Percentiles rank a stretch among this genome's conserved stretches.
Conservation (phyloP, 2,113 vertebrate genomes). For the Scophthalmus maximus region DNA sequence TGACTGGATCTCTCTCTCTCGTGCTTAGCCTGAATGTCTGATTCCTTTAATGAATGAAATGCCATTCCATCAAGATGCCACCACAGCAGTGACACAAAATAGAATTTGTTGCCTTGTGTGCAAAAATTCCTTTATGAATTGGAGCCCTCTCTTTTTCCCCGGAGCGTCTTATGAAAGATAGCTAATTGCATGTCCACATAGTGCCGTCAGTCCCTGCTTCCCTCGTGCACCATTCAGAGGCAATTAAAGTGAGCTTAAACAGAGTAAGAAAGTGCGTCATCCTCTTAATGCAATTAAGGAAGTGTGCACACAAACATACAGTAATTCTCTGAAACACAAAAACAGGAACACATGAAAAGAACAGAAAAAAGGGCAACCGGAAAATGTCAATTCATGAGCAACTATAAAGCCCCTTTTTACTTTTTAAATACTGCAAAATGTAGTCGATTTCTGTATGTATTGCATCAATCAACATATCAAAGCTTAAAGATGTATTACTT, state of each 20-base stretch:
- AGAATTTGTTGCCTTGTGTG: slow-evolving; percentile 77
- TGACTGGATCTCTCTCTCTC: slow-evolving; percentile 67
- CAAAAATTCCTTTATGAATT: slow-evolving; percentile 78
- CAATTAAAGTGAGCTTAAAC: slow-evolving; percentile 87
- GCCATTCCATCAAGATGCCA: slow-evolving; percentile 78
- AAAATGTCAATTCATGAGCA: slow-evolving; percentile 61
- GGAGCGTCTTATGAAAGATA: slow-evolving; percentile 77
- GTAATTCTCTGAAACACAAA: slow-evolving; percentile 67
- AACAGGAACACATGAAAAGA: slow-evolving; percentile 58
- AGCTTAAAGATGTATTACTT: too few species aligned
- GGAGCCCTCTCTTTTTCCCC: slow-evolving; percentile 63
- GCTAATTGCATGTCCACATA: slow-evolving; percentile 81
- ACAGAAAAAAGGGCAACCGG: slow-evolving; percentile 22
- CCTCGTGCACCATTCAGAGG: slow-evolving; percentile 82
- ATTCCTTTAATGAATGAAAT: slow-evolving; percentile 81
- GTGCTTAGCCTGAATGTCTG: slow-evolving; percentile 62
- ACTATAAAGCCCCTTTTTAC: slow-evolving; percentile 20
- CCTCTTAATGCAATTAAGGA: slow-evolving; percentile 85
- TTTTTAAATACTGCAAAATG: neutral
- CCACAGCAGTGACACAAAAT: slow-evolving; percentile 74
- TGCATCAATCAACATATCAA: neutral
- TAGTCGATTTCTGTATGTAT: neutral
- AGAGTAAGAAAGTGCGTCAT: slow-evolving; percentile 87
- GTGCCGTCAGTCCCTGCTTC: slow-evolving; percentile 71
- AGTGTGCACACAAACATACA: slow-evolving; percentile 78